A percentile compares a stretch with the other conserved stretches of the same genome.
phyloP scores from a whole-genome alignment of 1,140 invertebrate species.

The Drosophila nannoptera region DNA sequence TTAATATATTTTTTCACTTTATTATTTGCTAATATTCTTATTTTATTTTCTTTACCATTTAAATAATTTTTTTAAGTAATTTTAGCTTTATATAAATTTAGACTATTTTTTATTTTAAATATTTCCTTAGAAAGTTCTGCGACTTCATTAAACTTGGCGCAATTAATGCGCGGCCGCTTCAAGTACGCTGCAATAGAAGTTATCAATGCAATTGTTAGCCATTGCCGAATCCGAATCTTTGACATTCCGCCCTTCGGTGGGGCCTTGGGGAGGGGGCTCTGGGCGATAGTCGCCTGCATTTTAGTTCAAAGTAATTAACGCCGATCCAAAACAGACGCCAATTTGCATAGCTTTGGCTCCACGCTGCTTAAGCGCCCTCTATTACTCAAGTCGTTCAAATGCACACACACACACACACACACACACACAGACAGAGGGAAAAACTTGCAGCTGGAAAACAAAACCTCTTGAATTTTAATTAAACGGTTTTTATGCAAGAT shows the following conservation, averaged over 20 bases:
- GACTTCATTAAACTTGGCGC: neutral
- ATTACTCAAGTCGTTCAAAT: constrained; percentile 59
- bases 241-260: neutral
- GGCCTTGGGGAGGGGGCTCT: constrained; percentile 15
- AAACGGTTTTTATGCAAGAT: constrained; percentile 74
- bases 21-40: too few species aligned
- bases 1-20: too few species aligned
- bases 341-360: constrained; percentile 64
- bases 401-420: constrained; percentile 21
- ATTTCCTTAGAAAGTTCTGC: too few species aligned
- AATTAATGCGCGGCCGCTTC: constrained; percentile 12
- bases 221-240: constrained; percentile 27
- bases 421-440: constrained; percentile 12
- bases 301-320: constrained; percentile 76
- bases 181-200: constrained; percentile 49
- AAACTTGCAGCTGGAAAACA: constrained; percentile 70
- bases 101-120: too few species aligned
- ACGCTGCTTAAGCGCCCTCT: constrained; percentile 37
- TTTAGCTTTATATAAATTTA: too few species aligned
- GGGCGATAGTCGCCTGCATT: constrained; percentile 56
- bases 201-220: constrained; percentile 56
- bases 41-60: too few species aligned
- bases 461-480: constrained; percentile 77
- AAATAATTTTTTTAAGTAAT: too few species aligned
- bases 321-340: constrained; percentile 75